These are phyloP conservation scores for Taeniopygia guttata DNA, from an alignment of 2,797 vertebrate species.

Conservation along the genomic window DNA sequence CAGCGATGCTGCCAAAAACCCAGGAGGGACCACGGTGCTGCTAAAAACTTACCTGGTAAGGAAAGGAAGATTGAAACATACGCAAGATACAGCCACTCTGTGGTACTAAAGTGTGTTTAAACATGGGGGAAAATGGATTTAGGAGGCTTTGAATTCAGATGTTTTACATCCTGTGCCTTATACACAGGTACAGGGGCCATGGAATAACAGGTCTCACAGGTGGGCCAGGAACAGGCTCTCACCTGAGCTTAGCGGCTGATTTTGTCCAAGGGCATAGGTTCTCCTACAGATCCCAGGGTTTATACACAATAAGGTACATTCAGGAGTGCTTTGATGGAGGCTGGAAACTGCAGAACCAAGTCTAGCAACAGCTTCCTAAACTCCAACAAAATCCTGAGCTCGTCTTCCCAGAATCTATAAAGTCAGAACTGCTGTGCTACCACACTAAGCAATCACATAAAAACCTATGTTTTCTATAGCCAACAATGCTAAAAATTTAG, in stretches of 20 bases:
- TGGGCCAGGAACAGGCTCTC: not conserved
- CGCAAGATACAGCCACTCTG: not conserved
- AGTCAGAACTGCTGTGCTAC: not conserved
- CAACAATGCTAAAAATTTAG: not conserved
- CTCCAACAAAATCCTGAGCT: not conserved
- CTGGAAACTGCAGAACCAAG: not conserved
- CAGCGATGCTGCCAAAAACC: not conserved
- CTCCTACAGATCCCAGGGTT: not conserved
- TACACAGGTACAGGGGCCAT: not conserved
- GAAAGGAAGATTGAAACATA: not conserved
- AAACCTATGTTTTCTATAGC: not conserved
- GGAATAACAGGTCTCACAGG: not conserved
- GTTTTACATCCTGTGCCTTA: not conserved
- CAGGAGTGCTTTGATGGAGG: not conserved
- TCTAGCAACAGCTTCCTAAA: not conserved
- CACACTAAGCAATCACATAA: not conserved
- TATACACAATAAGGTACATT: not conserved
- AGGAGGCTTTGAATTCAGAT: not conserved
- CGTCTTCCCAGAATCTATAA: not conserved
- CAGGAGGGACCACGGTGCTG: not conserved
- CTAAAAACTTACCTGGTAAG: constrained; percentile 44
- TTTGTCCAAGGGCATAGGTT: not conserved
- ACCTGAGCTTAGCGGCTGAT: not conserved
- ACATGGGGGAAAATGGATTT: not conserved
- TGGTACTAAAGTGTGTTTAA: not conserved